These are phyloP conservation scores for Thamnophis sirtalis DNA, from an alignment of 2,113 vertebrate genomes.

Conservation along the genomic window DNA sequence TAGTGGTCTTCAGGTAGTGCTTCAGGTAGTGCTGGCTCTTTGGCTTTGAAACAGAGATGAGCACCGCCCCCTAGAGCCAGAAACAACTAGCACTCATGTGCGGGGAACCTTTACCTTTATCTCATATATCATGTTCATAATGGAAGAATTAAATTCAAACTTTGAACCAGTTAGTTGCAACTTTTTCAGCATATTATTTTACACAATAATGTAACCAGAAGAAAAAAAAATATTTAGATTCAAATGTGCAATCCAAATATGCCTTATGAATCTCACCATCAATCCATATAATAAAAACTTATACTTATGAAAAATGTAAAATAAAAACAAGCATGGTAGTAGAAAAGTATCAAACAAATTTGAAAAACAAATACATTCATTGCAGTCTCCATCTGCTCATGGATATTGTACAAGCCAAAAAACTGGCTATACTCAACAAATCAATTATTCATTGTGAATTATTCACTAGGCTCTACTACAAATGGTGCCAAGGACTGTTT, in stretches of 20 bases:
- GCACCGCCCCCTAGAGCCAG: no score
- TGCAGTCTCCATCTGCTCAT: slow-evolving; percentile 63
- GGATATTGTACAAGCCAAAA: slow-evolving; percentile 41
- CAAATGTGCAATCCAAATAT: slow-evolving; percentile 56
- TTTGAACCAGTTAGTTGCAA: slow-evolving; percentile 21
- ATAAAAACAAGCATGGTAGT: neutral
- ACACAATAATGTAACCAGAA: slow-evolving; percentile 30
- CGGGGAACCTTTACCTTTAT: no score
- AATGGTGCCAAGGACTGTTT: slow-evolving; percentile 63
- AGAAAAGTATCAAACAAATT: slow-evolving; percentile 59
- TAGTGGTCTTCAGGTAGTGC: no score
- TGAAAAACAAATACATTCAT: slow-evolving; percentile 66
- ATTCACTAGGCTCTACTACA: slow-evolving; percentile 63
- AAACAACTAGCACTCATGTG: no score
- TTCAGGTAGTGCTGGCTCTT: no score
- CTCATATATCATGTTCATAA: neutral
- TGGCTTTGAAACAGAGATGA: no score
- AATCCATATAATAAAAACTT: slow-evolving; percentile 9
- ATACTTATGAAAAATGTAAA: neutral
- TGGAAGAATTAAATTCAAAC: slow-evolving; percentile 15
- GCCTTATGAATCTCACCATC: slow-evolving; percentile 55
- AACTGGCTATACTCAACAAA: slow-evolving; percentile 63
- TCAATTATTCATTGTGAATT: slow-evolving; percentile 72
- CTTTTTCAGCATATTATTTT: slow-evolving; percentile 11
- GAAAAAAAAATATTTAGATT: slow-evolving; percentile 52